Percentiles rank a stretch among this genome's conserved stretches.
Conservation (phyloP, 2,797 vertebrate species). For the Eupleurogrammus muticus region DNA sequence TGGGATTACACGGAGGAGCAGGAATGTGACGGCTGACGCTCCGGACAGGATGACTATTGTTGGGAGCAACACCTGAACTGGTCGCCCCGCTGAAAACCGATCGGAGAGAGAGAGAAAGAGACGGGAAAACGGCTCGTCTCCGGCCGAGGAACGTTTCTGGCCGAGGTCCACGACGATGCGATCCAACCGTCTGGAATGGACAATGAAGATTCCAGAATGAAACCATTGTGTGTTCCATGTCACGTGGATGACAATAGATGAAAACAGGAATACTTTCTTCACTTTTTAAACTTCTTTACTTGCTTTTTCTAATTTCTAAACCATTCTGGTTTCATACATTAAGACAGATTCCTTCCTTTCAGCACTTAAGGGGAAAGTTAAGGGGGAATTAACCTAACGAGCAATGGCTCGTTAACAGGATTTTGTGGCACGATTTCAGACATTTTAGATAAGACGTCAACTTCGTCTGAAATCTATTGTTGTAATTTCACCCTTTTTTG, state of each 20-base stretch:
- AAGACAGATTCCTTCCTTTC: too few species aligned
- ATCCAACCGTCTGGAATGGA: slow-evolving; percentile 26
- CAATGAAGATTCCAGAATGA: background rate
- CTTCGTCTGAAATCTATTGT: too few species aligned
- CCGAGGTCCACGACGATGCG: slow-evolving; percentile 11
- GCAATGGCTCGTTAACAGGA: too few species aligned
- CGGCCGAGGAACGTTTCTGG: slow-evolving; percentile 44
- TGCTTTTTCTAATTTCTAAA: too few species aligned
- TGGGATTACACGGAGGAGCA: slow-evolving; percentile 73
- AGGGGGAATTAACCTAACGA: too few species aligned
- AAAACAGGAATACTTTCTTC: background rate
- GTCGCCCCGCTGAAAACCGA: slow-evolving; percentile 59
- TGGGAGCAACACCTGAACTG: slow-evolving; percentile 71
- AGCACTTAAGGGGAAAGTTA: too few species aligned
- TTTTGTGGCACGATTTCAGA: too few species aligned
- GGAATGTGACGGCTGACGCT: slow-evolving; percentile 74
- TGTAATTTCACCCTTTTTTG: too few species aligned
- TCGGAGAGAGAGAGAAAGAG: slow-evolving; percentile 43
- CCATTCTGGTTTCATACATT: too few species aligned
- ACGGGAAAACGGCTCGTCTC: slow-evolving; percentile 49
- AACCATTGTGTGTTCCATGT: background rate
- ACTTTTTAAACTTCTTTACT: background rate
- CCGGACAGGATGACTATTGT: slow-evolving; percentile 79
- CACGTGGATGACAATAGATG: background rate
- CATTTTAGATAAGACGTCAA: too few species aligned